Percentiles rank a stretch among this genome's conserved stretches.
phyloP scores from a whole-genome alignment of 1,140 invertebrate genomes.

The Drosophila virilis region DNA sequence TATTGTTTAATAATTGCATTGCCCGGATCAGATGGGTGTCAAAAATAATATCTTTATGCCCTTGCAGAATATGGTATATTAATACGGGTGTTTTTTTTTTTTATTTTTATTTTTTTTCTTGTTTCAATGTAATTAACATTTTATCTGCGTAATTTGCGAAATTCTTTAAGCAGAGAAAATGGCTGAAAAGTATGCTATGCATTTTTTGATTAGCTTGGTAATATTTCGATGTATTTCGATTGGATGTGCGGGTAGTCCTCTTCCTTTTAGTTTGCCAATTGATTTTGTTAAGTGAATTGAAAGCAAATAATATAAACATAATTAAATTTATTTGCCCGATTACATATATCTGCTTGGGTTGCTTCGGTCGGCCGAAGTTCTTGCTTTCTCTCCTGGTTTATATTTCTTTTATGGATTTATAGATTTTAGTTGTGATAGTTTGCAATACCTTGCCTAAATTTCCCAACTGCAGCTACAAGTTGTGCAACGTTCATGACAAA shows the following conservation, averaged over 20 bases:
- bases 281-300: not conserved
- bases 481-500: constrained; percentile 54
- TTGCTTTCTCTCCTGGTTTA: not conserved
- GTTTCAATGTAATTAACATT: too few relatives aligned
- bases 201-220: too few relatives aligned
- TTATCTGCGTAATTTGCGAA: too few relatives aligned
- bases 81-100: too few relatives aligned
- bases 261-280: too few relatives aligned
- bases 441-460: constrained; percentile 82
- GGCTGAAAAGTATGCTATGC: too few relatives aligned
- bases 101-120: too few relatives aligned
- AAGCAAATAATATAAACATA: too few relatives aligned
- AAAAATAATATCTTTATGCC: constrained; percentile 5
- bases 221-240: too few relatives aligned
- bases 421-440: constrained; percentile 17
- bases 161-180: too few relatives aligned
- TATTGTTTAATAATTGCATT: not conserved
- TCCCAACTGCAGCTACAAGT: constrained; percentile 83
- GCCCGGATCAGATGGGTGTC: constrained; percentile 1
- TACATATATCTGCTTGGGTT: constrained; percentile 11
- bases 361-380: constrained; percentile 27
- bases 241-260: too few relatives aligned
- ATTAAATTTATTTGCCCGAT: not conserved
- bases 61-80: constrained; percentile 8
- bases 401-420: constrained; percentile 16